Evolutionary conservation across 2,888 invertebrate species (phyloP).

Genomic region (Thymelicus lineola): DNA sequence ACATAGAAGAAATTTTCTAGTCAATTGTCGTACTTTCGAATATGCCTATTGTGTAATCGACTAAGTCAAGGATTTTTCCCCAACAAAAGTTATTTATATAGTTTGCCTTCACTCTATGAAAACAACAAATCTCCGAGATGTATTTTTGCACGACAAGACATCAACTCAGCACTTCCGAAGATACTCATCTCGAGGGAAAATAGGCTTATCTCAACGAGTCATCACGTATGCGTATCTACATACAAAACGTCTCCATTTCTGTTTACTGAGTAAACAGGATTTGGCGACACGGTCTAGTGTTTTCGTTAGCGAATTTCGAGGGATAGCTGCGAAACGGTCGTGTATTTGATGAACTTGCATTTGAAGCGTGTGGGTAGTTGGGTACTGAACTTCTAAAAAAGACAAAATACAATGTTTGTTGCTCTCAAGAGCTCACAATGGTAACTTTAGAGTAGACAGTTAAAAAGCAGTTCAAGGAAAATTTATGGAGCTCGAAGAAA

Average conservation of each 20-base stretch:
- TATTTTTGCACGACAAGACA: background rate
- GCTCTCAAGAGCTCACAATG: too few species aligned
- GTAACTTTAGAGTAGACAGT: too few species aligned
- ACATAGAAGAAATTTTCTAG: background rate
- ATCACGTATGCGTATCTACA: background rate
- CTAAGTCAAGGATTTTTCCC: background rate
- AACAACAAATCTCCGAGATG: background rate
- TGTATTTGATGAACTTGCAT: background rate
- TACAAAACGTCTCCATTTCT: background rate
- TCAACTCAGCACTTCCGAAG: background rate
- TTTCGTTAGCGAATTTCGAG: background rate
- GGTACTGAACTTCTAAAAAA: too few species aligned
- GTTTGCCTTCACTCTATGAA: background rate
- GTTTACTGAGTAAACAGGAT: conserved; percentile 3
- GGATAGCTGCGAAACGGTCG: background rate
- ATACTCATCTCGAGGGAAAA: background rate
- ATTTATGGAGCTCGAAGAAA: too few species aligned
- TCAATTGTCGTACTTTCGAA: background rate
- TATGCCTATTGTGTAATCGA: too few species aligned
- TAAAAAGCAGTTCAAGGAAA: too few species aligned
- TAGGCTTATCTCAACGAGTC: background rate
- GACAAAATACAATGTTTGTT: too few species aligned
- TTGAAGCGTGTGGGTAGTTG: background rate
- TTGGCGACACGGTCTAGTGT: background rate
- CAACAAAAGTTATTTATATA: background rate